Conservation (phyloP, 2,113 vertebrate genomes). For the Raphicerus campestris region DNA sequence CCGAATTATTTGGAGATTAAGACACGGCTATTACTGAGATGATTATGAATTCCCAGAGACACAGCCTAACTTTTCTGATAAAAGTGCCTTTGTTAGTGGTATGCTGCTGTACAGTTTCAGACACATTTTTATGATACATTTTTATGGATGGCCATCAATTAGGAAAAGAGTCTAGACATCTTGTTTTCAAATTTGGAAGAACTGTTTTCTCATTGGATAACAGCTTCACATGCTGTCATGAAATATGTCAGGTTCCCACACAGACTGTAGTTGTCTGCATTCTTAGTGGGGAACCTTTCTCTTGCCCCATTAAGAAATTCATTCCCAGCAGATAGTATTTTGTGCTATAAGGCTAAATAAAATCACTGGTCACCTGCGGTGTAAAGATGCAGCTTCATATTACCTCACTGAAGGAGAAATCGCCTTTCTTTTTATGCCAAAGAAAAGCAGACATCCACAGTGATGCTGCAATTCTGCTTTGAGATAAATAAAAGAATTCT, state of each 20-base stretch:
- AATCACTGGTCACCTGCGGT: neutral
- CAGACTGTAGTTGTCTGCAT: neutral
- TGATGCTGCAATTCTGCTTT: neutral
- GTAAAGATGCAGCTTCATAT: neutral
- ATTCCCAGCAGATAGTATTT: neutral
- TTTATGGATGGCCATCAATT: conserved; percentile 20
- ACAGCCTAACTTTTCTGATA: neutral
- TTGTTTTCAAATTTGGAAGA: conserved; percentile 38
- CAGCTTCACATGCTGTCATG: neutral
- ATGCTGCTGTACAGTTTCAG: neutral
- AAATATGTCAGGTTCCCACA: neutral
- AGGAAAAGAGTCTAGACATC: conserved; percentile 17
- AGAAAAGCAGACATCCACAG: neutral
- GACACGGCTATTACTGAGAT: neutral
- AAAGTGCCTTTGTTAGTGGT: conserved; percentile 23
- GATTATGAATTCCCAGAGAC: conserved; percentile 5
- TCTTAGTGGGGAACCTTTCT: neutral
- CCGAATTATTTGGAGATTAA: conserved; percentile 1
- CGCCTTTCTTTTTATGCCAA: neutral
- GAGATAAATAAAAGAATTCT: neutral
- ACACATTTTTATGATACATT: conserved; percentile 47
- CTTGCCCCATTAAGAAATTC: neutral
- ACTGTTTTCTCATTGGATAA: neutral
- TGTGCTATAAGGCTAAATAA: neutral
- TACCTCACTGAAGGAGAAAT: neutral